phyloP scores from a whole-genome alignment of 2,888 invertebrate genomes.

The Dugesia japonica region DNA sequence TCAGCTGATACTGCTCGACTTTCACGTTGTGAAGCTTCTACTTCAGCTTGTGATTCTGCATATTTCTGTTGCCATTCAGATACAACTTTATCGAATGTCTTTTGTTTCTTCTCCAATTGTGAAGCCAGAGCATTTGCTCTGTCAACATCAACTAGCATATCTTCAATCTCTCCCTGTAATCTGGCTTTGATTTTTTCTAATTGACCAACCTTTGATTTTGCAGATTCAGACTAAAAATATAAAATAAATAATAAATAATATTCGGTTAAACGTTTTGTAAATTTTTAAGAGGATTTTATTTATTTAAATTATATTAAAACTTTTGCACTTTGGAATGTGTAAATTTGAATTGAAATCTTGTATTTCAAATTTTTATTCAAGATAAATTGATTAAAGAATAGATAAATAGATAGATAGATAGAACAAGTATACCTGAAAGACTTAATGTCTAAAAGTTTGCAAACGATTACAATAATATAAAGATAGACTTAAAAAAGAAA shows the following conservation, averaged over 20 bases:
- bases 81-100: conserved; percentile 98
- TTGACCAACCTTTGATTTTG: conserved; percentile 33
- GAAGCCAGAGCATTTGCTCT: conserved; percentile 63
- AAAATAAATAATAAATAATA: not conserved
- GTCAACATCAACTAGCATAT: conserved; percentile 89
- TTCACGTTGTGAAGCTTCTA: conserved; percentile 96
- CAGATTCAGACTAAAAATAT: conserved; percentile 25
- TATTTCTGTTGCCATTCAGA: conserved; percentile 96
- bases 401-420: no score
- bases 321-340: no score
- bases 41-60: conserved; percentile 52
- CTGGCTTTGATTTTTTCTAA: conserved; percentile 88
- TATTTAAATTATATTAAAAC: no score
- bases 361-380: not conserved
- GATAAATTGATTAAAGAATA: no score
- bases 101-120: conserved; percentile 94
- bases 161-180: conserved; percentile 87
- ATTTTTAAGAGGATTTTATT: no score
- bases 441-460: no score
- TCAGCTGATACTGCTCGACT: conserved; percentile 98
- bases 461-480: no score
- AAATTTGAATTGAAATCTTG: no score
- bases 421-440: no score
- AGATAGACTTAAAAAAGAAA: no score
- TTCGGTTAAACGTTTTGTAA: no score